Evolutionary conservation across 2,888 invertebrate genomes (phyloP).

Genomic region (Morpho deidamia): DNA sequence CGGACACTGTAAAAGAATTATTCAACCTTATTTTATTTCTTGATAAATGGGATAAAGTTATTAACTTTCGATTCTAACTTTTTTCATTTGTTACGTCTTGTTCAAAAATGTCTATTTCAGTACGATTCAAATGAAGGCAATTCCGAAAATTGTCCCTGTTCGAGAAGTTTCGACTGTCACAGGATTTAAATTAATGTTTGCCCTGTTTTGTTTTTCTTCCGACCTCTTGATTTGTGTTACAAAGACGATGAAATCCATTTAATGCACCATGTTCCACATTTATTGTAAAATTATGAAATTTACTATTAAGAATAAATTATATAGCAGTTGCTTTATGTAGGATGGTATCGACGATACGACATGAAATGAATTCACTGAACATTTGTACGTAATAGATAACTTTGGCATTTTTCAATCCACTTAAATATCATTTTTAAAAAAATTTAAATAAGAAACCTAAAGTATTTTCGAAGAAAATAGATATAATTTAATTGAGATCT

Average conservation of each 20-base stretch:
- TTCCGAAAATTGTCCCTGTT: constrained; percentile 71
- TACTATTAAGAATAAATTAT: too few relatives aligned
- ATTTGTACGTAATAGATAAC: too few relatives aligned
- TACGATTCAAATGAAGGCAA: constrained; percentile 67
- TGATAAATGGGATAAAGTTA: constrained; percentile 77
- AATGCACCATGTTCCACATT: constrained; percentile 33
- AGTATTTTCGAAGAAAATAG: too few relatives aligned
- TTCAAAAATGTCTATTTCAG: constrained; percentile 67
- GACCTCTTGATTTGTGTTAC: constrained; percentile 56
- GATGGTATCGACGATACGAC: too few relatives aligned
- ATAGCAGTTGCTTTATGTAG: not conserved
- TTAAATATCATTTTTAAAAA: too few relatives aligned
- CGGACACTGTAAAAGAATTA: constrained; percentile 5
- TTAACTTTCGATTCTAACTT: constrained; percentile 74
- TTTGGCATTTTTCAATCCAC: too few relatives aligned
- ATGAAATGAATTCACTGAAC: too few relatives aligned
- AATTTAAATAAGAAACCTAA: too few relatives aligned
- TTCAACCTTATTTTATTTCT: constrained; percentile 37
- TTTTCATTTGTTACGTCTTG: constrained; percentile 75
- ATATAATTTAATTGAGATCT: too few relatives aligned
- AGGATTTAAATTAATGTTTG: constrained; percentile 74
- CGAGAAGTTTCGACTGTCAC: constrained; percentile 70
- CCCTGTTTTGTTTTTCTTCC: constrained; percentile 68
- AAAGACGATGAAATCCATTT: constrained; percentile 48
- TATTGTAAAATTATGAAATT: constrained; percentile 3